These are phyloP conservation scores for Onychomys arenicola DNA, from an alignment of 2,797 vertebrate genomes.

Conservation along the genomic window DNA sequence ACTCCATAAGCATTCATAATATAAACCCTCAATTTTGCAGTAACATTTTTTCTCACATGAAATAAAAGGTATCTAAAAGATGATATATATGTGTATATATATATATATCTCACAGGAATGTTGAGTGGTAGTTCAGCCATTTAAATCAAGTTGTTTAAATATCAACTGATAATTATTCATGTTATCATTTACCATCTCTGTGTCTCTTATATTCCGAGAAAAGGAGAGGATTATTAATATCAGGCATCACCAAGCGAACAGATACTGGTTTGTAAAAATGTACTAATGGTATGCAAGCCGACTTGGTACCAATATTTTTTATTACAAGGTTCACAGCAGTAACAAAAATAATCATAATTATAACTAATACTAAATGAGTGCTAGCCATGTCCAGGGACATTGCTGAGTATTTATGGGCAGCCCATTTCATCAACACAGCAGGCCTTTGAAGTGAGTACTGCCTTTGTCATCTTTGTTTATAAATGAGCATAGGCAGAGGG, in stretches of 20 bases:
- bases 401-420: background rate
- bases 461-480: background rate
- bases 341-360: conserved; percentile 47
- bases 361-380: background rate
- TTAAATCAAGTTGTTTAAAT: conserved; percentile 52
- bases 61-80: conserved; percentile 6
- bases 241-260: background rate
- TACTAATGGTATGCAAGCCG: background rate
- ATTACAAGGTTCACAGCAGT: conserved; percentile 33
- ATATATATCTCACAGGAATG: background rate
- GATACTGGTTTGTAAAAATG: conserved; percentile 14
- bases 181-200: conserved; percentile 10
- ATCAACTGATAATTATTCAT: conserved; percentile 54
- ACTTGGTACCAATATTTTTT: background rate
- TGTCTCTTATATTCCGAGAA: conserved; percentile 1
- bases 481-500: background rate
- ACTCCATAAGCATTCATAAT: background rate
- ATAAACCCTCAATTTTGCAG: conserved; percentile 9
- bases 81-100: background rate
- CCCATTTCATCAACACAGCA: background rate
- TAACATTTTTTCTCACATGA: background rate
- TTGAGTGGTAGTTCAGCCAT: background rate
- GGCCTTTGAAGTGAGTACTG: background rate
- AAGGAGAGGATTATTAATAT: conserved; percentile 8
- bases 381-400: background rate